Base-by-base conservation (phyloP, 1,140 invertebrate genomes). In the Caenorhabditis tropicalis region DNA sequence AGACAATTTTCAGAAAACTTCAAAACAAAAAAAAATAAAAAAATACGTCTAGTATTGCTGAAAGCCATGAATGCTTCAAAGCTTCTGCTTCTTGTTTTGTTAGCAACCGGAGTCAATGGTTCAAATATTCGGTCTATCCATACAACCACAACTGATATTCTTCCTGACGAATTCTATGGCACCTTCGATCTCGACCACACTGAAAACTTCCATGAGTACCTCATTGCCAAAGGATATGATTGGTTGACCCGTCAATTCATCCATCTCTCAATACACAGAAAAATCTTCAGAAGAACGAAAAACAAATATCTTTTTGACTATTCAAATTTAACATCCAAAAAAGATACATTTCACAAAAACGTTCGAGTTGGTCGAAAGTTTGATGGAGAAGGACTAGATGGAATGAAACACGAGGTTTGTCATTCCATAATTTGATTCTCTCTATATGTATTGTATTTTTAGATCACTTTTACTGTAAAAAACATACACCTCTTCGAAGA, bases 221-320 rank as follows among this genome's bases (percentile, higher is more conserved):
- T 89, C 27, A 81, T 51, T 10, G 86, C 87, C 46, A 89, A 86
- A 79, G 85, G 83, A 36, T 86, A 86, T 56, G 89, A 88, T 74
- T 90, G 89, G 89, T 84, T 90, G 81, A 56, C 91, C 15, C 86
- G 89, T 31, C 91, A 90, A 79, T 82, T 91, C 86, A 89, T 90
- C 60, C 51, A 60, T 19, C 74, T 91, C n/a, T 65, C 86, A 24
- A 88, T 89, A 1, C 83, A 91, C 80, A 90, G 83, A 48, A 90
- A 90, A 51, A 70, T 85, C 16, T 88, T 90, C 82, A 48, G 9
- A 4, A 81, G 82, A 33, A 7, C 15, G 4, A 15, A 46, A 7
- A 39, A 43, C 39, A 43, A 43, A 43, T 43, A 43, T 12, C 12
- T 43, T 5, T 86, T 88, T 81, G 82, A 53, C 81, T 81, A 70